Conservation (phyloP, 2,888 invertebrate species). For the Nomada ruficornis region DNA sequence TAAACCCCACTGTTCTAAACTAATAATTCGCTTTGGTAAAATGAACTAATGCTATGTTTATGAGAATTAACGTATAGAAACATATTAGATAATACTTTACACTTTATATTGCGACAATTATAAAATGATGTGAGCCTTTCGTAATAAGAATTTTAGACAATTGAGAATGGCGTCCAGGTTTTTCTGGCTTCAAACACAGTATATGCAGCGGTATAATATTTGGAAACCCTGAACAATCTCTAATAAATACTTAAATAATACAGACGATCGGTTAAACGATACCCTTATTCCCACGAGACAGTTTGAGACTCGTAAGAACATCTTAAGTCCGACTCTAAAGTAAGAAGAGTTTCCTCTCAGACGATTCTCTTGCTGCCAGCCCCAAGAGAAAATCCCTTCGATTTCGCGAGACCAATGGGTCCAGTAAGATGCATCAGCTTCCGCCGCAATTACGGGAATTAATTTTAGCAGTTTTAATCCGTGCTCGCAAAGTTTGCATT, state of each 20-base stretch:
- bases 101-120: too few species aligned
- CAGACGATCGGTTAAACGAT: not conserved
- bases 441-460: slow-evolving; percentile 76
- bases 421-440: slow-evolving; percentile 54
- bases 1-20: too few species aligned
- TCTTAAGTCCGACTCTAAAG: not conserved
- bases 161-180: not conserved
- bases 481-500: slow-evolving; percentile 67
- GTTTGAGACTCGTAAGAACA: not conserved
- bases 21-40: too few species aligned
- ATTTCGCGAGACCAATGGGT: slow-evolving; percentile 16
- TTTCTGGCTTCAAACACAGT: too few species aligned
- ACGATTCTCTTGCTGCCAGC: slow-evolving; percentile 16
- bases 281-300: not conserved
- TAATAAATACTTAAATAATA: too few species aligned
- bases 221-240: too few species aligned
- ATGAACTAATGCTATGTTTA: too few species aligned
- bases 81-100: too few species aligned
- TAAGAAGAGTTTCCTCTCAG: not conserved
- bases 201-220: not conserved
- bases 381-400: slow-evolving; percentile 41
- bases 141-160: not conserved
- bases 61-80: too few species aligned
- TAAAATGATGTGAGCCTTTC: not conserved
- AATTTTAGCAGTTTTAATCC: slow-evolving; percentile 75